Base-by-base conservation (phyloP, 2,888 invertebrate genomes). In the Junonia oenone region DNA sequence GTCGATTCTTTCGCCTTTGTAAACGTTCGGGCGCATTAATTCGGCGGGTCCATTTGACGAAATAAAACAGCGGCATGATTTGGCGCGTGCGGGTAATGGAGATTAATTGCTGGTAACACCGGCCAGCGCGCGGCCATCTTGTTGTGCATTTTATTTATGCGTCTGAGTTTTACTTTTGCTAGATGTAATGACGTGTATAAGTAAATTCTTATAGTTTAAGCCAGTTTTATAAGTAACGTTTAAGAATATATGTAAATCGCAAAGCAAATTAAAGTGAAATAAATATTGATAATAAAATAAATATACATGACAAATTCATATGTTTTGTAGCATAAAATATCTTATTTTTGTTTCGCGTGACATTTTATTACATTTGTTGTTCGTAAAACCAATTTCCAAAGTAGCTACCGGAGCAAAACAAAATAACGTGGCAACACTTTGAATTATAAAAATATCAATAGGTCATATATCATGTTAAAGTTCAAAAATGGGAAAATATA, bases 51-150 rank as follows among this genome's bases (percentile, higher is more conserved):
- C 78, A 78, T 84, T 87, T 85, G 88, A 84, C 86, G 81, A 85
- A 86, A 88, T 86, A 86, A 87, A 88, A 86, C 82, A 83, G 84
- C 81, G 79, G 81, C 76, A 76, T 74, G 83, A 85, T 85, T 84
- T 83, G 80, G 78, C 79, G 80, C 79, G 78, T 80, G 81, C 75
- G 77, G 82, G 76, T 81, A 88, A 88, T 87, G 81, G 86, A 90
- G 84, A 89, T 85, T 87, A 85, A 89, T 88, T 76, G 77, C 77
- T 78, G 78, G 83, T 73, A 83, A 79, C 82, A 82, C 81, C 77
- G 73, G 75, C 74, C 72, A 72, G 69, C 68, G 71, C 69, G 73
- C 40, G 40, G 53, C 81, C 82, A 81, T 84, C 82, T 87, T 81
- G 77, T 81, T 78, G 72, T 73, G 72, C 68, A 71, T 71, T 79